Conservation (phyloP, 2,113 vertebrate genomes). For the Alethe castanea region DNA sequence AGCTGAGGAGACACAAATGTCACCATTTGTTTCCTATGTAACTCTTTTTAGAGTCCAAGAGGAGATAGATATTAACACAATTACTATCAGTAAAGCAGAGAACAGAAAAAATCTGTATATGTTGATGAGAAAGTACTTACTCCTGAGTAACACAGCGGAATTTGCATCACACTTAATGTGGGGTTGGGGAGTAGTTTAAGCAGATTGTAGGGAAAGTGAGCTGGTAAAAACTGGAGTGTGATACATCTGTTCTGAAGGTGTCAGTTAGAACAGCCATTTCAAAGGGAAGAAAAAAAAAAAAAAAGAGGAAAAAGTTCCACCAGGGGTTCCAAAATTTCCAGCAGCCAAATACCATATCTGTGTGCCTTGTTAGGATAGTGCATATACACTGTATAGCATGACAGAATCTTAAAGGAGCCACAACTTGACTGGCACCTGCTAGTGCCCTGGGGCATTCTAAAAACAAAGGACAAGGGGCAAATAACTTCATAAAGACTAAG, state of each 20-base stretch:
- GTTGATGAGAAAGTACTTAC: background rate
- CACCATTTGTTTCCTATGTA: background rate
- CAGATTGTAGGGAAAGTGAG: background rate
- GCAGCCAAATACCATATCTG: background rate
- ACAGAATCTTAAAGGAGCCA: background rate
- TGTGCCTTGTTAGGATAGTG: background rate
- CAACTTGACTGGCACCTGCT: accelerated
- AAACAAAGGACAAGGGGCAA: background rate
- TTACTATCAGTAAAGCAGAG: background rate
- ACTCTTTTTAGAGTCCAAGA: background rate
- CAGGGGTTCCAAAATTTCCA: background rate
- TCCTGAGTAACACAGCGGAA: background rate
- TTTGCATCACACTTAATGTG: background rate
- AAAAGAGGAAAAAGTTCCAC: background rate
- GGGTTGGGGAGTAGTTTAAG: background rate
- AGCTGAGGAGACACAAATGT: background rate
- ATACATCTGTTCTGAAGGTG: background rate
- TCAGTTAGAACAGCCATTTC: background rate
- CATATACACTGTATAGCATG: background rate
- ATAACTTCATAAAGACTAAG: background rate
- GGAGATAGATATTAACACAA: background rate
- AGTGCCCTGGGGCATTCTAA: background rate
- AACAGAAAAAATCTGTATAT: background rate
- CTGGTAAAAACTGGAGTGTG: background rate
- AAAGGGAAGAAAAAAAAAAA: background rate